Evolutionary conservation across 92 coral and sea anemone genomes (phyloP).

Genomic region (Palythoa grandis): DNA sequence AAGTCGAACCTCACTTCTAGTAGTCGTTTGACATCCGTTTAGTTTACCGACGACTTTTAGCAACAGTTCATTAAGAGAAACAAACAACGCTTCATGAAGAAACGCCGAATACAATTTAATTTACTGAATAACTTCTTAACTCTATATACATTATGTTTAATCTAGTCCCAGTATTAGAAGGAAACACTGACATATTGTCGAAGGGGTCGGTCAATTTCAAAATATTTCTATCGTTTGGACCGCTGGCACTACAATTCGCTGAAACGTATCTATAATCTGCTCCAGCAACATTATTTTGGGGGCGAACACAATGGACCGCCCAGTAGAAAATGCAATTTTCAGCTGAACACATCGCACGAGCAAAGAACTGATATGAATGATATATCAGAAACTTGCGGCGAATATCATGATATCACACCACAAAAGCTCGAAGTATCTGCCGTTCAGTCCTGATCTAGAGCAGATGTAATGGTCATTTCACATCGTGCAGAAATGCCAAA

Average conservation of each 20-base stretch:
- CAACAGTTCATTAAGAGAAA: constrained; percentile 3
- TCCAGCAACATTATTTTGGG: constrained; percentile 19
- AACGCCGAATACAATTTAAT: not conserved
- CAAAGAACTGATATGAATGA: constrained; percentile 22
- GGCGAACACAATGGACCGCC: not conserved
- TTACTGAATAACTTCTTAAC: constrained; percentile 32
- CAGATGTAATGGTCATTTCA: constrained; percentile 11
- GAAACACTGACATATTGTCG: constrained; percentile 26
- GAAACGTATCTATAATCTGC: constrained; percentile 10
- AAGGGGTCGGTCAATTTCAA: constrained; percentile 2
- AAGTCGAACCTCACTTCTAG: not conserved
- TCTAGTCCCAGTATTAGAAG: constrained; percentile 6
- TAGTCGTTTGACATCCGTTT: not conserved
- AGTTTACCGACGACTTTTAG: not conserved
- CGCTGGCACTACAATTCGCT: not conserved
- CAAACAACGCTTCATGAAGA: constrained; percentile 5
- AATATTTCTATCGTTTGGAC: not conserved
- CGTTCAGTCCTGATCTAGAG: constrained; percentile 5
- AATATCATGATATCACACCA: constrained; percentile 15
- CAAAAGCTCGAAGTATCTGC: not conserved
- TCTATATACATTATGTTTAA: not conserved
- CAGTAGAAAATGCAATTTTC: not conserved
- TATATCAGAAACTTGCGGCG: constrained; percentile 22
- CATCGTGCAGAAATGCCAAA: not conserved
- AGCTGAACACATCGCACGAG: not conserved